Base-by-base conservation (phyloP, 2,113 vertebrate genomes). In the Tauraco erythrolophus region DNA sequence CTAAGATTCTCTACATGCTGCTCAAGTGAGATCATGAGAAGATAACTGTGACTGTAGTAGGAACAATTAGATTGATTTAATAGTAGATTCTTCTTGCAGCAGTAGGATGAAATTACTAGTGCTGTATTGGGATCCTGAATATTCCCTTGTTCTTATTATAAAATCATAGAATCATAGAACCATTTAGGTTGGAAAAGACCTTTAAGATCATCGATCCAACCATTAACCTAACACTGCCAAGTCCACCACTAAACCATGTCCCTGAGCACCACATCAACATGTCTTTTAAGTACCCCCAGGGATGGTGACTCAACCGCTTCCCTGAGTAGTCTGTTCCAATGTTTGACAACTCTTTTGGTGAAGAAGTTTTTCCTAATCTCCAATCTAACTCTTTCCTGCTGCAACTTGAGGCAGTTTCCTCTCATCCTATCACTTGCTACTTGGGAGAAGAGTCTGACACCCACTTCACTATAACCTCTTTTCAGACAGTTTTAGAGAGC, bases 151-250 rank as follows among this genome's bases (percentile, higher is more conserved):
- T 54, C 12, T 80, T 53, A 16, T 35, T 25, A 39, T 23, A 56
- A 39, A 43, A 43, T 43, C 41, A 43, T 43, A 43, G 41, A 41
- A 41, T 41, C 41, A 41, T 41, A 41, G 41, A 43, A 43, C 14
- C 41, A 43, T 43, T 43, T 43, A 43, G 16, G 17, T 33, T 79
- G 33, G 18, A 88, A 48, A 39, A 56, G 23, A 35, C 17, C 7
- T 0, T 17, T 35, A 50, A 61, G 14, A 23, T 18, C 37, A 45
- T 45, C 0, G 0, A 51, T 35, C 16, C 53, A 66, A 41, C 7
- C 0, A 0, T n/a, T 13, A 43, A 78, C 21, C 4, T 30, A 28
- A 27, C 31, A 57, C 18, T 66, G 3, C 33, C 14, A 72, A 37
- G 19, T 72, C 19, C 8, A 50, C 24, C 30, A 50, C 30, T 71